Conservation (phyloP, 2,797 vertebrate genomes). For the Megalops cyprinoides region DNA sequence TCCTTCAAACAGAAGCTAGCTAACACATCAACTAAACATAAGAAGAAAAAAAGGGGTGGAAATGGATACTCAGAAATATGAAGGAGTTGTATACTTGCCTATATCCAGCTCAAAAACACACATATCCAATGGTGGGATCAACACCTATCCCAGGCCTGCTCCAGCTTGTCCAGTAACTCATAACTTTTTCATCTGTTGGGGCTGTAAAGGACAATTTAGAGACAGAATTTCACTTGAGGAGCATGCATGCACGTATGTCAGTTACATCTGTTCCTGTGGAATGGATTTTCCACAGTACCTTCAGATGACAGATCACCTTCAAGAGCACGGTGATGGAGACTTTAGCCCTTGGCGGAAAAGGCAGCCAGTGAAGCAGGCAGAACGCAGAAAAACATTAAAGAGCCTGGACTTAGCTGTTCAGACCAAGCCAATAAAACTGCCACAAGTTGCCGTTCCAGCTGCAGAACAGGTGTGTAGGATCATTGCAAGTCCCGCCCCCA, state of each 20-base stretch:
- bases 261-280: conserved; percentile 72
- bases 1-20: no score
- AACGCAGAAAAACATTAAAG: conserved; percentile 57
- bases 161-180: background rate
- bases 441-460: background rate
- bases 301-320: conserved; percentile 51
- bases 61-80: conserved; percentile 1
- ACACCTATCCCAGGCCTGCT: background rate
- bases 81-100: background rate
- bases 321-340: conserved; percentile 60
- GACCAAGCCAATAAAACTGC: background rate
- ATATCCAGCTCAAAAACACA: background rate
- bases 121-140: background rate
- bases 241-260: conserved; percentile 59
- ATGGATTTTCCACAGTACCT: conserved; percentile 63
- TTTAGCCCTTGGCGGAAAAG: conserved; percentile 62
- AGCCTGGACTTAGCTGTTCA: conserved; percentile 52
- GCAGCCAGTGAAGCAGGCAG: conserved; percentile 52
- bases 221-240: conserved; percentile 59
- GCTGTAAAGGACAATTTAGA: conserved; percentile 47
- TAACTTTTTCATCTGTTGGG: background rate
- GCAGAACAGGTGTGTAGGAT: background rate
- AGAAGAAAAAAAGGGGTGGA: background rate
- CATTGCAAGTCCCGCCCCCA: background rate
- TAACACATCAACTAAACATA: no score